Base-by-base conservation (phyloP, 1,140 invertebrate species). In the Panagrolaimus sp. region DNA sequence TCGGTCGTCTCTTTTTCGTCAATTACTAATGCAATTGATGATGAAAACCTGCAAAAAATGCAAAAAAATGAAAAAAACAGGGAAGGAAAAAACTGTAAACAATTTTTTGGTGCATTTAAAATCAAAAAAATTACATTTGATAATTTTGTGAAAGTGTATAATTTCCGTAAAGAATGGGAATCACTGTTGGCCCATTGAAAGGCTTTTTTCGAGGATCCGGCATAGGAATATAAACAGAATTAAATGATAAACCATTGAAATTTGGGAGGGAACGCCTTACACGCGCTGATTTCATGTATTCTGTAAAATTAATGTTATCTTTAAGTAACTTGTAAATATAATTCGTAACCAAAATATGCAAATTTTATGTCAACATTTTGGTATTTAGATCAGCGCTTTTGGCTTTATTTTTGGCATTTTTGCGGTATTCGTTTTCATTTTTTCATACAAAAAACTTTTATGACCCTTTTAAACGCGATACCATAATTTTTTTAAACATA, bases 151-250 rank as follows among this genome's bases (percentile, higher is more conserved):
- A 14, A 21, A 70, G 15, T 2, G 47, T 46, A 26, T 64, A 67
- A 44, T 70, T 68, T 5, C 68, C 68, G 26, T 67, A 70, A 5
- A 70, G 28, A 17, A 70, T 65, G 0, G 68, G 68, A 70, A 70
- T 66, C 15, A 70, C 43, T 28, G 66, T 68, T 14, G 68, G 68
- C 1, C 68, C 68, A 68, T 47, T 32, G 65, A 17, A 45, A 1
- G 68, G 68, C 9, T 28, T 21, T 15, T 46, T 21, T 2, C 65
- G 68, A 1, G 62, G 62, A 26, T 70, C 68, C 10, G 68, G 68
- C 62, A 70, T 70, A 0, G 68, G 68, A 7, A 68, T 26, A 67
- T 70, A 68, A 1, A 70, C 68, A 9, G 66, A 64, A 45, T 67
- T 68, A 44, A 70, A 70, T 67, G 15, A 24, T 1, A 64, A 28